Conservation (phyloP, 1,140 invertebrate species). For the Sarcophaga bullata region DNA sequence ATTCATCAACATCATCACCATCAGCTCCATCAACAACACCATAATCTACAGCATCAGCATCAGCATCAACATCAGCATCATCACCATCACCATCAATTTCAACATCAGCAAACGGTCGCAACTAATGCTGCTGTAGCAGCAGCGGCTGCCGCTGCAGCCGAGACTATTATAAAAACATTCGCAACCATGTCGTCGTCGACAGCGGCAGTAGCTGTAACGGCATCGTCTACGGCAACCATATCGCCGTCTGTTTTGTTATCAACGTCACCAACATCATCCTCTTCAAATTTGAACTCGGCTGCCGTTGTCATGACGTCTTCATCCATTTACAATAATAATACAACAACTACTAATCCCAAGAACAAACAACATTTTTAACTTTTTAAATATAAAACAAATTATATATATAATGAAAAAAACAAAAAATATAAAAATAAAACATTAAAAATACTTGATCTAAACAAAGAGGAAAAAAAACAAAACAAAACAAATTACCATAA, state of each 20-base stretch:
- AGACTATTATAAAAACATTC: slow-evolving; percentile 61
- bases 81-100: slow-evolving; percentile 18
- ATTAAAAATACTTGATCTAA: slow-evolving; percentile 32
- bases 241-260: slow-evolving; percentile 16
- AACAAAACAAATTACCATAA: slow-evolving; percentile 37
- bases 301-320: slow-evolving; percentile 28
- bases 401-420: background rate
- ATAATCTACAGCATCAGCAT: background rate
- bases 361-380: slow-evolving; percentile 42
- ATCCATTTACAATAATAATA: slow-evolving; percentile 44
- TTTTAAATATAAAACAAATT: slow-evolving; percentile 39
- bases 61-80: background rate
- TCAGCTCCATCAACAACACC: background rate
- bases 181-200: slow-evolving; percentile 46
- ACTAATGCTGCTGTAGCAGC: slow-evolving; percentile 43
- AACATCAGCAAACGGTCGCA: slow-evolving; percentile 27
- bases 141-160: slow-evolving; percentile 46
- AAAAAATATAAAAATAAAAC: slow-evolving; percentile 3
- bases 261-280: background rate
- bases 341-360: slow-evolving; percentile 41
- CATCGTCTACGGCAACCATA: slow-evolving; percentile 15
- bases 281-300: slow-evolving; percentile 5
- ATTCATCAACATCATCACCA: slow-evolving; percentile 12
- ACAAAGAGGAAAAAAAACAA: slow-evolving; percentile 12
- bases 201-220: slow-evolving; percentile 1